These are phyloP conservation scores for Reticulitermes lucifugus DNA, from an alignment of 2,888 invertebrate genomes.

Conservation along the genomic window DNA sequence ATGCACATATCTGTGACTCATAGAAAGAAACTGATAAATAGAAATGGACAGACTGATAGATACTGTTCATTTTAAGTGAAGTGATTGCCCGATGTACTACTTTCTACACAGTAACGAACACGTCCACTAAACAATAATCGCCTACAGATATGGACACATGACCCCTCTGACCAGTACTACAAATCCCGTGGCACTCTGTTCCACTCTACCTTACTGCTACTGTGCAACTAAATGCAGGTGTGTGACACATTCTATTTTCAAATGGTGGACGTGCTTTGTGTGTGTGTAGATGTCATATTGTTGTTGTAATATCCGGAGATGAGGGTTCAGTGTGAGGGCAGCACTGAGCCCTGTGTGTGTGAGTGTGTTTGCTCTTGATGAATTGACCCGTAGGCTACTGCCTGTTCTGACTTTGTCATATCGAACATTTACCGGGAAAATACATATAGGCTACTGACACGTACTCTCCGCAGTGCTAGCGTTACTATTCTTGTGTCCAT, in stretches of 20 bases:
- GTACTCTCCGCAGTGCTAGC: no score
- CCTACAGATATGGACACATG: constrained; percentile 39
- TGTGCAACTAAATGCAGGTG: constrained; percentile 34
- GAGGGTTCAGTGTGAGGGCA: not conserved
- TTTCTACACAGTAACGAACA: constrained; percentile 32
- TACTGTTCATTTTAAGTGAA: constrained; percentile 38
- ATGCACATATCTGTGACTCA: not conserved
- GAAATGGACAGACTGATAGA: constrained; percentile 19
- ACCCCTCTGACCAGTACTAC: not conserved
- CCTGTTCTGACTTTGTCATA: no score
- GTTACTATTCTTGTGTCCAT: no score
- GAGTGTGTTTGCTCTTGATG: no score
- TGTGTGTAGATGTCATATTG: constrained; percentile 6
- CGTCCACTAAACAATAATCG: constrained; percentile 39
- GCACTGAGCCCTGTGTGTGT: not conserved
- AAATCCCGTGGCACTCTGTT: not conserved
- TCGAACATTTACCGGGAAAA: no score
- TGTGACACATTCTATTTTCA: constrained; percentile 32
- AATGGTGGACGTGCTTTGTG: constrained; percentile 15
- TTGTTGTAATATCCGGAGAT: constrained; percentile 29
- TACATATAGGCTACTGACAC: no score
- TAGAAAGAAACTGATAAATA: not conserved
- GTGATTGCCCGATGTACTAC: not conserved
- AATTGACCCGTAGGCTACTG: no score
- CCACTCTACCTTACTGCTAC: not conserved